phyloP scores from a whole-genome alignment of 2,888 invertebrate genomes.

The Drosophila picticornis region DNA sequence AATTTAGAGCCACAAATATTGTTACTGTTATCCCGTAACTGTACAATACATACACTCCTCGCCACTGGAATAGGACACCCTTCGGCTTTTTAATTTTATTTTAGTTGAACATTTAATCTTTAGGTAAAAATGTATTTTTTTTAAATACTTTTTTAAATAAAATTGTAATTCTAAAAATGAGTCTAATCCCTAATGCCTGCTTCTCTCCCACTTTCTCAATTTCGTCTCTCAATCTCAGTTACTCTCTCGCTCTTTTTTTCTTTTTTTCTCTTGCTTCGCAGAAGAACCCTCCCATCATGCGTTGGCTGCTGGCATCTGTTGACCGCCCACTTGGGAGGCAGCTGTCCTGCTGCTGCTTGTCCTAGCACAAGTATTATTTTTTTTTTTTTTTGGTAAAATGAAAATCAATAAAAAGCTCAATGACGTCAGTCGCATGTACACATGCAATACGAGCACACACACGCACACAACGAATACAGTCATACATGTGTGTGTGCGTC shows the following conservation, averaged over 20 bases:
- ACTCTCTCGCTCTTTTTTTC: neutral
- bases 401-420: conserved; percentile 84
- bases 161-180: too few species aligned
- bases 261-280: neutral
- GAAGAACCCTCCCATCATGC: neutral
- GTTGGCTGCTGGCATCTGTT: conserved; percentile 61
- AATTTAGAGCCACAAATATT: neutral
- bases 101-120: accelerated
- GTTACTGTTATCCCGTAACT: neutral
- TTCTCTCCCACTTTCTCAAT: too few species aligned
- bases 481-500: conserved; percentile 8
- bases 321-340: conserved; percentile 36
- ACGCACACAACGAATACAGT: conserved; percentile 24
- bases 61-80: neutral
- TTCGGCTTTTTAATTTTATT: neutral
- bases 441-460: conserved; percentile 31
- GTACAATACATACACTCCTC: neutral
- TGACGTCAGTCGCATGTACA: conserved; percentile 79
- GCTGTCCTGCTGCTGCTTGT: conserved; percentile 23
- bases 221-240: neutral
- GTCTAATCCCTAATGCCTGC: too few species aligned
- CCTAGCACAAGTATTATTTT: conserved; percentile 35
- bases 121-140: neutral
- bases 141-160: too few species aligned
- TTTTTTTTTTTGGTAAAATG: conserved; percentile 56